Evolutionary conservation across 2,797 vertebrate genomes (phyloP).

Genomic region (Cossypha niveicapilla): DNA sequence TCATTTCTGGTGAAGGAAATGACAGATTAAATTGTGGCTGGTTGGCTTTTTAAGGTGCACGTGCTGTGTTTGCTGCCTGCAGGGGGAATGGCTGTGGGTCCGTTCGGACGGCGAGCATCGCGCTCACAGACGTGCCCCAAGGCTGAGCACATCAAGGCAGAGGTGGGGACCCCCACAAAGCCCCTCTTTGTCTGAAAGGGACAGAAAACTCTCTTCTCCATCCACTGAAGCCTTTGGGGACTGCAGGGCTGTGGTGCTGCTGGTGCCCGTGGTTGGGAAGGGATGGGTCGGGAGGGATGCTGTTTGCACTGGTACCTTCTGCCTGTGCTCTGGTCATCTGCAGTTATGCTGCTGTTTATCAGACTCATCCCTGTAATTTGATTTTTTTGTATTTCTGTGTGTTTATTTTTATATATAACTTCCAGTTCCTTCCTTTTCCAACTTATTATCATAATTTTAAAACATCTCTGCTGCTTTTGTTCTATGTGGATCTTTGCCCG

Average conservation of each 20-base stretch:
- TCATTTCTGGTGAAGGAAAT: conserved; percentile 35
- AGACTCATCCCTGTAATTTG: conserved; percentile 20
- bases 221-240: neutral
- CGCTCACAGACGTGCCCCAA: neutral
- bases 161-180: neutral
- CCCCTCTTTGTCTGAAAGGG: neutral
- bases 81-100: neutral
- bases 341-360: conserved; percentile 58
- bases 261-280: neutral
- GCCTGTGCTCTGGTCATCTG: conserved; percentile 46
- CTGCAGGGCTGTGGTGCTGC: fast-evolving
- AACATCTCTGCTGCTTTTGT: conserved; percentile 22
- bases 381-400: neutral
- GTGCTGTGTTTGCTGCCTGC: neutral
- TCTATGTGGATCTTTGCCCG: conserved; percentile 10
- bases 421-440: conserved; percentile 36
- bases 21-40: conserved; percentile 44
- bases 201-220: neutral
- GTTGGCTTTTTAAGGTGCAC: conserved; percentile 8
- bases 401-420: conserved; percentile 41
- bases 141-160: neutral
- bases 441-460: conserved; percentile 6
- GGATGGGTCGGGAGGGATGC: conserved; percentile 27
- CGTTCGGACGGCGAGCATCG: neutral
- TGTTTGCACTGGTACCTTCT: conserved; percentile 60